Evolutionary conservation across 2,888 invertebrate genomes (phyloP), one percentile per base, ranked within the genome.

Genomic region (Quadroppia sp.): DNA sequence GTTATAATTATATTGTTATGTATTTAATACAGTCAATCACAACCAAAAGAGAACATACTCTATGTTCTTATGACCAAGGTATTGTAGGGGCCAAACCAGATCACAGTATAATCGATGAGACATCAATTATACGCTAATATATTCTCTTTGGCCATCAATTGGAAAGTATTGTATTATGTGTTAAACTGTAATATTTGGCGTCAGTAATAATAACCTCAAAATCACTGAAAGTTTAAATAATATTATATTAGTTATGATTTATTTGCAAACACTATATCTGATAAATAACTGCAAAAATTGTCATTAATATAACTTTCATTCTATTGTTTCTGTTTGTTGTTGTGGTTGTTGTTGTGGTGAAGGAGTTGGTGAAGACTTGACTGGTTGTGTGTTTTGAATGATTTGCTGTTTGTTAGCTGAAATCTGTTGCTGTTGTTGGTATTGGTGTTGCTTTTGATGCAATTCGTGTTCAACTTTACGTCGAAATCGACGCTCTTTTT

Each of bases 401-500:
- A 61, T 61, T 61, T 61, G 61, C 30, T 28, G 67, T 30, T 72
- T 42, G 23, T 72, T 72, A 20, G 56, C 36, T n/a, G 25, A 25
- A 28, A 53, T 50, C 36, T 74, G 74, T 30, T 74, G 71, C 25
- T 61, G 67, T 25, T 74, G 50, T 50, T 42, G 74, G 1, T 42
- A 25, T 1, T 69, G 40, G 9, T 50, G 73, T 13, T 74, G 64
- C 28, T 59, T 20, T 25, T 87, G 82, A 78, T 91, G 91, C 77
- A 94, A 83, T 81, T 93, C 92, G 78, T 93, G 92, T 81, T 94
- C 92, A 75, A 92, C 86, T 80, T 90, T 88, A 81, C 90, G 88
- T 80, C 92, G 87, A 77, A 89, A 88, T 83, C 91, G 89, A 78
- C 90, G 87, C 82, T 94, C 94, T 81, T 91, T 90, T 86, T 93